Percentiles rank a stretch among this genome's conserved stretches.
phyloP scores from a whole-genome alignment of 2,797 vertebrate species.

The Esox masquinongy region DNA sequence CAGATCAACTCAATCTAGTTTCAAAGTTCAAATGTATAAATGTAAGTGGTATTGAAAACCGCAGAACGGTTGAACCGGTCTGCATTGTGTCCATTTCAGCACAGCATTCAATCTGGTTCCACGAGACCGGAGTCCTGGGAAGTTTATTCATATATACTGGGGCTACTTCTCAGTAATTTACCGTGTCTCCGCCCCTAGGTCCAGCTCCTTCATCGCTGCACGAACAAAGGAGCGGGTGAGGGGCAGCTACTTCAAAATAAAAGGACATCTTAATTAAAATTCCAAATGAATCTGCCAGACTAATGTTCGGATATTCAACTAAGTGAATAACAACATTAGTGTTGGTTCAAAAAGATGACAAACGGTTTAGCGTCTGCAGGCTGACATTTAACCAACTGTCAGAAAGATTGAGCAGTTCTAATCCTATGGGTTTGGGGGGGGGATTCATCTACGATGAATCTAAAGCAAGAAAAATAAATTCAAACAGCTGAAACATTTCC shows the following conservation, averaged over 20 bases:
- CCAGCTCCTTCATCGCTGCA: neutral
- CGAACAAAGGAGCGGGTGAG: neutral
- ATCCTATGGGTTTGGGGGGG: constrained; percentile 27
- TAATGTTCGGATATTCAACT: neutral
- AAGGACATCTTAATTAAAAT: neutral
- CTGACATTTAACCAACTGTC: neutral
- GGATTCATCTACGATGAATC: constrained; percentile 26
- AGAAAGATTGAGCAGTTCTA: constrained; percentile 23
- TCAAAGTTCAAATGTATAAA: constrained; percentile 25
- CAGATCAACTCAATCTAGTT: constrained; percentile 31
- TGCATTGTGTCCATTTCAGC: neutral
- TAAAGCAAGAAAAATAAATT: neutral
- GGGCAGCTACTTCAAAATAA: constrained; percentile 30
- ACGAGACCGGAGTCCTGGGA: neutral
- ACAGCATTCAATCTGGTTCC: neutral
- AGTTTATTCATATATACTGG: neutral
- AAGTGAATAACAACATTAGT: neutral
- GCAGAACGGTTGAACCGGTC: neutral
- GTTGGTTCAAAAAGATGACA: neutral
- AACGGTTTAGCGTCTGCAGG: neutral
- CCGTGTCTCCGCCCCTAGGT: neutral
- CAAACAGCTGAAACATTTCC: constrained; percentile 38
- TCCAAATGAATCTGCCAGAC: neutral
- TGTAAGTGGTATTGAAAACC: neutral
- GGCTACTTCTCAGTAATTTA: neutral